Conservation (phyloP, 2,888 invertebrate genomes). For the Conus canariensis region DNA sequence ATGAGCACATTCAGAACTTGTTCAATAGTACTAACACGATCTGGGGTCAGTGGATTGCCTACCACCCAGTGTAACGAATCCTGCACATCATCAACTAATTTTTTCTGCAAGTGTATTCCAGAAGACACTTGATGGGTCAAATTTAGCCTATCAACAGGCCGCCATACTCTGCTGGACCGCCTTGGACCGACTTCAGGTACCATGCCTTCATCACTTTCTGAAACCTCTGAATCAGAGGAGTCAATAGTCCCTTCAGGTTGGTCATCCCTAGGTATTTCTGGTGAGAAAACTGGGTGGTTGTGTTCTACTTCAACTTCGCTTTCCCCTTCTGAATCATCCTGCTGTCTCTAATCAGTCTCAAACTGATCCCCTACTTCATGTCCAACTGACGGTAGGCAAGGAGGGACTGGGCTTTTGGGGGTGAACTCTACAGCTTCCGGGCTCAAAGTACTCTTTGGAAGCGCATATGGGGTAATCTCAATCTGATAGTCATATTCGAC, state of each 20-base stretch:
- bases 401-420: too few relatives aligned
- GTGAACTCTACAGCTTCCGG: too few relatives aligned
- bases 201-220: slow-evolving; percentile 27
- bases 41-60: background rate
- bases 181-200: background rate
- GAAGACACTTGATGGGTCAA: too few relatives aligned
- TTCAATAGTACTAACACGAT: background rate
- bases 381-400: too few relatives aligned
- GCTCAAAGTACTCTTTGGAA: too few relatives aligned
- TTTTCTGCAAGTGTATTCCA: too few relatives aligned
- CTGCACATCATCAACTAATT: too few relatives aligned
- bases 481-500: too few relatives aligned
- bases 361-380: background rate
- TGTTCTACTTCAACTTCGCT: background rate
- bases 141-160: background rate
- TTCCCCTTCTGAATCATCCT: background rate
- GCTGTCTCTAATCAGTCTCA: background rate
- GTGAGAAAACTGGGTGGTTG: too few relatives aligned
- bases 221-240: background rate
- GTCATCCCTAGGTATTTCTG: background rate
- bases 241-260: background rate
- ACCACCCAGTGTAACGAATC: too few relatives aligned
- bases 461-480: too few relatives aligned
- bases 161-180: background rate
- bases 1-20: background rate